phyloP scores from a whole-genome alignment of 2,888 invertebrate genomes.

The Liposcelis brunnea region DNA sequence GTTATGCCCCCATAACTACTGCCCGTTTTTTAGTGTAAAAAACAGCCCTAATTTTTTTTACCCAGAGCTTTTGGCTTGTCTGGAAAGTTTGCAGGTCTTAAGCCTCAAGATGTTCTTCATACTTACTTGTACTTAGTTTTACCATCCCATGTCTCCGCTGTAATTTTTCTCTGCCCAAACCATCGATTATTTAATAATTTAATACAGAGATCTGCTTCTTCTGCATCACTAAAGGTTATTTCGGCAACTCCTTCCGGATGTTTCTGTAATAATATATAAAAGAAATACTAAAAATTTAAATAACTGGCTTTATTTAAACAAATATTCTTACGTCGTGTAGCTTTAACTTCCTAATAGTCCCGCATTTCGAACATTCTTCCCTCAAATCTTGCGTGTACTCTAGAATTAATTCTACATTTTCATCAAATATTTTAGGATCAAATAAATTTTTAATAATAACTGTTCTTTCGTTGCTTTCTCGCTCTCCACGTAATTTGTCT shows the following conservation, averaged over 20 bases:
- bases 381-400: constrained; percentile 83
- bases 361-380: constrained; percentile 79
- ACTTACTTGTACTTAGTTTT: constrained; percentile 69
- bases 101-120: no score
- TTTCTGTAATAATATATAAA: constrained; percentile 32
- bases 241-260: constrained; percentile 91
- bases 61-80: no score
- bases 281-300: constrained; percentile 7
- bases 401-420: constrained; percentile 70
- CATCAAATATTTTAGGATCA: constrained; percentile 72
- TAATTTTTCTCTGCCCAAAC: constrained; percentile 72
- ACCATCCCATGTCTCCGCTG: constrained; percentile 88
- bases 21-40: no score
- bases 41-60: no score
- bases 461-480: constrained; percentile 73
- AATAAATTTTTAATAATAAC: constrained; percentile 92
- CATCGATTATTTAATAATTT: constrained; percentile 73
- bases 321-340: constrained; percentile 63
- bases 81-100: no score
- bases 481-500: constrained; percentile 71
- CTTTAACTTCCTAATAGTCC: constrained; percentile 77
- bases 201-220: constrained; percentile 82
- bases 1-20: no score
- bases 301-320: not conserved
- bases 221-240: constrained; percentile 74